These are phyloP conservation scores for Dermolepida albohirtum DNA, from an alignment of 2,888 invertebrate species.

Conservation along the genomic window DNA sequence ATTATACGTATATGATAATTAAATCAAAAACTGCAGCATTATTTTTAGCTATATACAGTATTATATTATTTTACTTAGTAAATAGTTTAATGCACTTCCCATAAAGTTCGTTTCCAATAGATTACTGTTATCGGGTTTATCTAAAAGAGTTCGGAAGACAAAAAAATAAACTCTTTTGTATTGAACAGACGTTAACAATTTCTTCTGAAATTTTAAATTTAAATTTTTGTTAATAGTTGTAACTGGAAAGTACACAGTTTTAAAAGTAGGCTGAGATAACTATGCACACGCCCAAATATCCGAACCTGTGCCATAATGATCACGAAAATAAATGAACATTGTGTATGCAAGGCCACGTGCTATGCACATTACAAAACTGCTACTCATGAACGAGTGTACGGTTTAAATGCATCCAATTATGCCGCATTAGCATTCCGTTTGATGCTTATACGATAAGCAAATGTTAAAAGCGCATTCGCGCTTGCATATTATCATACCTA, in stretches of 20 bases:
- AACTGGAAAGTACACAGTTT: constrained; percentile 10
- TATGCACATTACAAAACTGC: constrained; percentile 25
- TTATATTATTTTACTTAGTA: too few species aligned
- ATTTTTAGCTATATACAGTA: too few species aligned
- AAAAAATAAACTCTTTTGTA: too few species aligned
- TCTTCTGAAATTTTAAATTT: too few species aligned
- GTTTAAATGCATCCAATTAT: constrained; percentile 21
- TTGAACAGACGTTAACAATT: too few species aligned
- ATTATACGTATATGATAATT: too few species aligned
- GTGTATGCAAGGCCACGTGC: constrained; percentile 19
- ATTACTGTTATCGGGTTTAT: too few species aligned
- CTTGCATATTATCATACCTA: constrained; percentile 17
- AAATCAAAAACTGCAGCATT: too few species aligned
- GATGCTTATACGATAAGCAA: constrained; percentile 19
- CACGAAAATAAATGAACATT: constrained; percentile 23
- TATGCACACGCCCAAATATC: constrained; percentile 21
- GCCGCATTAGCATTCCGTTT: constrained; percentile 21
- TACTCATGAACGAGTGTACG: constrained; percentile 2
- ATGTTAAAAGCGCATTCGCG: constrained; percentile 12
- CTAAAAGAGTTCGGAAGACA: too few species aligned
- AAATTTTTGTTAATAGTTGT: background rate
- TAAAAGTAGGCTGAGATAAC: constrained; percentile 20
- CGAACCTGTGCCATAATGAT: constrained; percentile 26
- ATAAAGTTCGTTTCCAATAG: too few species aligned
- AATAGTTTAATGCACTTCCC: too few species aligned